Evolutionary conservation across 2,113 vertebrate genomes (phyloP), one percentile per base, ranked within the genome.

Genomic region (Bubo blakistoni): DNA sequence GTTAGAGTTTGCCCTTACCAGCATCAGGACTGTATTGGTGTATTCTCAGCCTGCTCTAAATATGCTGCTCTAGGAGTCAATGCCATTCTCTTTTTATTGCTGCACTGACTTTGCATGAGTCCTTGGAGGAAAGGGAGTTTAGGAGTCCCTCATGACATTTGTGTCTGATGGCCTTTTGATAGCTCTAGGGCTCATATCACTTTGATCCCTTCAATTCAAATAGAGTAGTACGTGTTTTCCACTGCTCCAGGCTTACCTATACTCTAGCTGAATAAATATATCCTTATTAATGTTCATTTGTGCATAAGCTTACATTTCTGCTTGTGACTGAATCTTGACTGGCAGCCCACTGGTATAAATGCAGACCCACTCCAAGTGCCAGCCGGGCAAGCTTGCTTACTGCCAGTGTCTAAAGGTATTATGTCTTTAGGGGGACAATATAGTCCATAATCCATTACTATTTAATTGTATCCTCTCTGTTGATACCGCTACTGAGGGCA

Each of bases 381-480:
- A 73, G 25, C 25, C 14, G 36, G 54, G 36, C 0, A 0, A 72
- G 20, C 10, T 84, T 92, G 21, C 36, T 94, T 70, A 34, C 46
- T 70, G 38, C 6, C 26, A 26, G 11, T 57, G 36, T 85, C 66
- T 83, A 51, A 93, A 88, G 66, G 36, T 59, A 86, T 30, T 5
- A 0, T 29, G 58, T 63, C 71, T 90, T 92, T 52, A 59, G 30
- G 19, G 44, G 27, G 21, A 94, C n/a, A 65, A 76, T 88, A 65
- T 12, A 44, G 86, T 46, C 95, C 88, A 88, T 96, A 94, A 87
- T 85, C 36, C 58, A 51, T 89, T 63, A 38, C 58, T 73, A 62
- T 89, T 94, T 95, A 93, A 94, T 92, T 85, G 66, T 76, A 79
- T 94, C 66, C 49, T 89, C 57, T 93, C 58, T 87, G 86, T 86